Percentiles rank a stretch among this genome's conserved stretches.
Conservation (phyloP, 2,888 invertebrate species). For the Microctonus brassicae region DNA sequence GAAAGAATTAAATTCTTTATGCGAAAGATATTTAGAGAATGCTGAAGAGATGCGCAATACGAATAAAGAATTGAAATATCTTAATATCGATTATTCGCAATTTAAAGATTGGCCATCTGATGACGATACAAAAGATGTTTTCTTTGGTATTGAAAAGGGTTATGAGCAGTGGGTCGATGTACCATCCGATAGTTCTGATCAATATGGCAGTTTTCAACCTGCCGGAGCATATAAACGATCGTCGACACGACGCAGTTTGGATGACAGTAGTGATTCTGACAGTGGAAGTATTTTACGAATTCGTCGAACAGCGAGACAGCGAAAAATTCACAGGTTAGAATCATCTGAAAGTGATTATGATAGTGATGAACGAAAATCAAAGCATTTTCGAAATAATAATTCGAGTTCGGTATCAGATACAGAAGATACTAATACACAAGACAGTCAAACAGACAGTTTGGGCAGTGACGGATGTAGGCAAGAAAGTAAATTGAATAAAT, state of each 20-base stretch:
- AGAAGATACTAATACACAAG: conserved; percentile 70
- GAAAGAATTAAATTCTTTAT: conserved; percentile 73
- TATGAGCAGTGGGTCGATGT: conserved; percentile 69
- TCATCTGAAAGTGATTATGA: conserved; percentile 68
- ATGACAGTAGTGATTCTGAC: conserved; percentile 64
- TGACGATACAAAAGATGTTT: conserved; percentile 72
- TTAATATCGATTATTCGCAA: conserved; percentile 80
- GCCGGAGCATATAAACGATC: conserved; percentile 59
- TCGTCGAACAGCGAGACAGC: conserved; percentile 55
- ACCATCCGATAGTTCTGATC: conserved; percentile 62
- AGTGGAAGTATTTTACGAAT: conserved; percentile 59
- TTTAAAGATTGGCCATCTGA: conserved; percentile 77
- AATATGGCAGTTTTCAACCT: conserved; percentile 62
- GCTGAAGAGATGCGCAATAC: conserved; percentile 76
- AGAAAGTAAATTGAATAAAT: conserved; percentile 52
- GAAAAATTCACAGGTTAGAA: conserved; percentile 61
- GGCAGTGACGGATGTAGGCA: conserved; percentile 69
- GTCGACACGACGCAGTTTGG: conserved; percentile 58
- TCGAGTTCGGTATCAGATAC: conserved; percentile 65
- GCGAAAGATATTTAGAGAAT: conserved; percentile 73
- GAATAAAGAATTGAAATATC: conserved; percentile 80
- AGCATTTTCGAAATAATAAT: conserved; percentile 57
- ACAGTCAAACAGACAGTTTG: conserved; percentile 70
- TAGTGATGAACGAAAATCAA: conserved; percentile 58
- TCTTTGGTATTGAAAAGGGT: conserved; percentile 77